A percentile compares a stretch with the other conserved stretches of the same genome.
Conservation (phyloP, 2,888 invertebrate species). For the Tortricodes alternella region DNA sequence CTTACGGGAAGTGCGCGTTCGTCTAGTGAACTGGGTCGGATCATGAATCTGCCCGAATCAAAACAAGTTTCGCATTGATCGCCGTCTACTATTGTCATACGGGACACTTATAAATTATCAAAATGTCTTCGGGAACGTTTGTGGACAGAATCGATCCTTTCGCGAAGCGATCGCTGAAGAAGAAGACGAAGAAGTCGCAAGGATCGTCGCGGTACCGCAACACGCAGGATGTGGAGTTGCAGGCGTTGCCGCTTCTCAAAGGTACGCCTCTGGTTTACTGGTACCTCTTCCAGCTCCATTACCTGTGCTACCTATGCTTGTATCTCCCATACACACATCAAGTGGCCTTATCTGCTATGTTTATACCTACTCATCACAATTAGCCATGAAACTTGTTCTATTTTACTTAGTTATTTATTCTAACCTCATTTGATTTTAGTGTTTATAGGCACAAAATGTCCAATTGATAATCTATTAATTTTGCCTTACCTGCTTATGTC, state of each 20-base stretch:
- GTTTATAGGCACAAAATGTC: background rate
- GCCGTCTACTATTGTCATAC: conserved; percentile 77
- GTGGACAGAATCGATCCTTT: conserved; percentile 99
- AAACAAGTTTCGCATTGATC: conserved; percentile 79
- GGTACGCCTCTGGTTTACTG: conserved; percentile 83
- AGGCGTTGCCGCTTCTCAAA: conserved; percentile 97
- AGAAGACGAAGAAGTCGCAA: conserved; percentile 99
- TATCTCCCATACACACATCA: background rate
- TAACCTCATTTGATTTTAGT: conserved; percentile 7
- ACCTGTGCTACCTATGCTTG: conserved; percentile 25
- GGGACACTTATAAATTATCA: conserved; percentile 78
- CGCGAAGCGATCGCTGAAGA: conserved; percentile 98
- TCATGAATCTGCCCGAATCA: conserved; percentile 79
- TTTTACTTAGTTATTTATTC: background rate
- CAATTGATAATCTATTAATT: background rate
- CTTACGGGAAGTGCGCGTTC: conserved; percentile 77
- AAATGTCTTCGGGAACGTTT: conserved; percentile 92
- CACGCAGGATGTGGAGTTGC: conserved; percentile 98
- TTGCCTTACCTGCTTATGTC: background rate
- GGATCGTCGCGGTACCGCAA: conserved; percentile 99
- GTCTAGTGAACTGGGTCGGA: conserved; percentile 75
- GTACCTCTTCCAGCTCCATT: conserved; percentile 8
- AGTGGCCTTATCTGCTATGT: background rate
- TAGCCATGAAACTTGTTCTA: conserved; percentile 2
- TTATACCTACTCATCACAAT: background rate